These are phyloP conservation scores for Chunga burmeisteri DNA, from an alignment of 2,113 vertebrate species.

Conservation along the genomic window DNA sequence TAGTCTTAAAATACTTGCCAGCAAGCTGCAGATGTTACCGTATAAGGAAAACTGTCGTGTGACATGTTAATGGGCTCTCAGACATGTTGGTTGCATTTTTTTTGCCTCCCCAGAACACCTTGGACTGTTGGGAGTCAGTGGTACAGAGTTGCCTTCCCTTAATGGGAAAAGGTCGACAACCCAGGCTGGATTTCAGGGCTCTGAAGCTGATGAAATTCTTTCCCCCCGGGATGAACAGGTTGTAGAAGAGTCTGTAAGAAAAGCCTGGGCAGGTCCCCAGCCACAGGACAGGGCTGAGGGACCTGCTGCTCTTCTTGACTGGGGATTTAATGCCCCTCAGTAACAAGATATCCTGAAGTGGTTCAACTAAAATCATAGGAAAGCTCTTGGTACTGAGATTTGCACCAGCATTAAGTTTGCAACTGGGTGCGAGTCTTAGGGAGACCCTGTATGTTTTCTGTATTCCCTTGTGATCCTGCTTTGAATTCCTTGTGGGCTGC, in stretches of 20 bases:
- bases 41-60: neutral
- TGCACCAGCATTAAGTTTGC: neutral
- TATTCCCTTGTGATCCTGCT: neutral
- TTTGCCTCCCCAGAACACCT: neutral
- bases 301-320: too few species aligned
- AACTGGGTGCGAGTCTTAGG: accelerated
- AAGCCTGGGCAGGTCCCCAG: too few species aligned
- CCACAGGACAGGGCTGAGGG: neutral
- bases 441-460: accelerated
- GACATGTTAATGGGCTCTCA: neutral
- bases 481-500: accelerated
- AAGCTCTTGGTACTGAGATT: accelerated
- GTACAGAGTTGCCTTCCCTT: neutral
- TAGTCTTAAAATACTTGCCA: neutral
- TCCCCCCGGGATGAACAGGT: neutral
- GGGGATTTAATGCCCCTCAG: neutral
- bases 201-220: neutral
- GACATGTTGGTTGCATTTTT: neutral
- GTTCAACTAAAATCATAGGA: accelerated
- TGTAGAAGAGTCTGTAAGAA: too few species aligned
- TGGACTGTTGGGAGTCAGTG: neutral
- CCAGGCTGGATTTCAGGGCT: neutral
- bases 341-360: accelerated
- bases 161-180: neutral
- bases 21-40: neutral